Evolutionary conservation across 2,888 invertebrate species (phyloP).

Genomic region (Vanessa cardui): DNA sequence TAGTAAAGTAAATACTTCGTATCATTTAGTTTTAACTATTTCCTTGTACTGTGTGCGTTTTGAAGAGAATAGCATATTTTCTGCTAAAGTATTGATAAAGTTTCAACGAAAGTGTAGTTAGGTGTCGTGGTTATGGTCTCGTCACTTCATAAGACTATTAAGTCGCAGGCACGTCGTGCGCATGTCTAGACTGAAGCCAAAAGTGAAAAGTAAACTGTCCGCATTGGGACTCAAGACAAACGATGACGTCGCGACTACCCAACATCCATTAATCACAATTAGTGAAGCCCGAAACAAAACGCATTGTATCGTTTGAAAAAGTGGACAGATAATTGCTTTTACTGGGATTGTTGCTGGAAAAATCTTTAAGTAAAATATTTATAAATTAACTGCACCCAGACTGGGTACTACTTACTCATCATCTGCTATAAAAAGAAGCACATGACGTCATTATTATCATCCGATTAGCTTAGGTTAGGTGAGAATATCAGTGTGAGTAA

Average conservation of each 20-base stretch:
- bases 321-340: too few relatives aligned
- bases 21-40: too few relatives aligned
- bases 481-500: too few relatives aligned
- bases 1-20: too few relatives aligned
- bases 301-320: constrained; percentile 29
- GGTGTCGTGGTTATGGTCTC: background rate
- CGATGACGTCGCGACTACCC: constrained; percentile 60
- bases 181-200: constrained; percentile 48
- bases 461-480: too few relatives aligned
- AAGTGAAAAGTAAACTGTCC: constrained; percentile 70
- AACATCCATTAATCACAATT: constrained; percentile 75
- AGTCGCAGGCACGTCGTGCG: constrained; percentile 44
- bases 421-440: too few relatives aligned
- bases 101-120: too few relatives aligned
- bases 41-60: background rate
- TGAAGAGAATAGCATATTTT: too few relatives aligned
- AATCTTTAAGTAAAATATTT: background rate
- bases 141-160: background rate
- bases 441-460: too few relatives aligned
- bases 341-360: background rate
- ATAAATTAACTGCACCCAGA: too few relatives aligned
- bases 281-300: constrained; percentile 56
- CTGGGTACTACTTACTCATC: too few relatives aligned
- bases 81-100: too few relatives aligned
- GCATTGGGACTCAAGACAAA: constrained; percentile 67